Conservation (phyloP, 1,140 invertebrate genomes). For the Leptoteleia sp. region DNA sequence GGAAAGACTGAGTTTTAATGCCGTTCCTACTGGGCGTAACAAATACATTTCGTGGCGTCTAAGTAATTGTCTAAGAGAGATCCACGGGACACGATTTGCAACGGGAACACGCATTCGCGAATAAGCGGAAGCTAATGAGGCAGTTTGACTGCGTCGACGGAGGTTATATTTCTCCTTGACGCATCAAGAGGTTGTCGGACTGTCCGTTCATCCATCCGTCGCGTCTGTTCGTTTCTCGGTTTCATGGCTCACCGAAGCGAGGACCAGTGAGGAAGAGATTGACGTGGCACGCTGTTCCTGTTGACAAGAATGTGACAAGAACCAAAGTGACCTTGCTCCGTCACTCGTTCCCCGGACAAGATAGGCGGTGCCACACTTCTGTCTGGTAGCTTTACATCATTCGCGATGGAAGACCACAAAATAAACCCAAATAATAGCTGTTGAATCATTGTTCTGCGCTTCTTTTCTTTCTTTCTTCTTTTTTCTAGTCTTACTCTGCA, state of each 20-base stretch:
- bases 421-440: conserved; percentile 49
- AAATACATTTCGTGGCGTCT: conserved; percentile 17
- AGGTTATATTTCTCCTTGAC: conserved; percentile 82
- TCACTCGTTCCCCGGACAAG: conserved; percentile 56
- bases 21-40: neutral
- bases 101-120: conserved; percentile 73
- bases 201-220: conserved; percentile 72
- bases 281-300: conserved; percentile 78
- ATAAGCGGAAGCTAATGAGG: conserved; percentile 80
- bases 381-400: conserved; percentile 60
- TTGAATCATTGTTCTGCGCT: conserved; percentile 54
- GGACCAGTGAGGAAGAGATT: conserved; percentile 77
- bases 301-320: conserved; percentile 82
- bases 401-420: conserved; percentile 48
- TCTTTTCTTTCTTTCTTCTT: too few species aligned
- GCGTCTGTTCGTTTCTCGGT: conserved; percentile 63
- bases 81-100: conserved; percentile 43
- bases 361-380: conserved; percentile 66
- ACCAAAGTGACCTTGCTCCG: conserved; percentile 78
- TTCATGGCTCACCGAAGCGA: conserved; percentile 65
- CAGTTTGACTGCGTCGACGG: conserved; percentile 76
- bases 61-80: conserved; percentile 37
- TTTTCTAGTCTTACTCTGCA: conserved; percentile 25
- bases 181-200: conserved; percentile 78
- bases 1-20: too few species aligned